Evolutionary conservation across 92 coral and sea anemone species (phyloP), one percentile per base, ranked within the genome.

Genomic region (Umimayanthus kanabou): DNA sequence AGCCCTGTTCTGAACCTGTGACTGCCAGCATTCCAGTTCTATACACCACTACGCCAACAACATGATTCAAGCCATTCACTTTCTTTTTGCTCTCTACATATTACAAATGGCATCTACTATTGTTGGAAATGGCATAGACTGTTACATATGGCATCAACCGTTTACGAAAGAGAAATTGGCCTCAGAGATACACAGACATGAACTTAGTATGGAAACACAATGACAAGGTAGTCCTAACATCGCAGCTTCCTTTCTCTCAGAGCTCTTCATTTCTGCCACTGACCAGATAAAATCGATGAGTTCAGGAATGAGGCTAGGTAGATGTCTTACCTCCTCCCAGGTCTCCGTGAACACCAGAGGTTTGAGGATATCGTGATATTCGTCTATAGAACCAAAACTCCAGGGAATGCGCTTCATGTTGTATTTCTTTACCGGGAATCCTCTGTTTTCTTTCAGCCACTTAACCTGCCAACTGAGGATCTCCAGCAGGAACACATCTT

Each of bases 291-390:
- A 61, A 61, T 18, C 9, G 69, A 53, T 61, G 69, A 1, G 26
- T 23, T 5, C 22, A 14, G 69, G 26, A 61, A 61, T 3, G 37
- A 33, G 37, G 37, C 37, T 4, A 61, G 53, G 15, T 16, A 15
- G 25, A 75, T 7, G 42, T 30, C 89, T 71, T 89, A 97, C 99
- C 97, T 97, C 93, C 49, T 91, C 96, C 97, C 96, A 92, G n/a
- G 92, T 91, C 84, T 97, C 99, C 67, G 94, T 73, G 33, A 82
- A 91, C 40, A 97, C 84, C 71, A 97, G 89, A 6, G 95, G 95
- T 43, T 90, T 94, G 85, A 97, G 92, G 0, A 88, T 86, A 18
- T 88, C 89, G 76, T 93, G 92, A 84, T 97, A 97, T 39, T 89
- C 79, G 87, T 93, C 96, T 55, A 95, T 94, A 39, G 91, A 85